Evolutionary conservation across 1,140 invertebrate genomes (phyloP).

Genomic region (Papilio aristodemus): DNA sequence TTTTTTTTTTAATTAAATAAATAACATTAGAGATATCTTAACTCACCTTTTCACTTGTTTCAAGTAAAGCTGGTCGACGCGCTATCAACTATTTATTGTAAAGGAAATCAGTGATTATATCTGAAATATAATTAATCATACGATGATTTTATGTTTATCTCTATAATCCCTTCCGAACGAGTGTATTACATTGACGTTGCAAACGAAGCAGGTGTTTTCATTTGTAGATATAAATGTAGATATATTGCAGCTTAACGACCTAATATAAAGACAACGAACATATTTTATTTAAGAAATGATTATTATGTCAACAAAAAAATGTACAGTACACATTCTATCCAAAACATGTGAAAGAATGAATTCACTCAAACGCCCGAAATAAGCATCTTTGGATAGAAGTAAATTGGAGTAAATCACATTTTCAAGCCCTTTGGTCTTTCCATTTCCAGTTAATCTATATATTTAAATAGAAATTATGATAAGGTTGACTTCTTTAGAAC

Average conservation of each 20-base stretch:
- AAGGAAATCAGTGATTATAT: slow-evolving; percentile 10
- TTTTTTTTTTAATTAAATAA: too few species aligned
- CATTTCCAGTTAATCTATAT: too few species aligned
- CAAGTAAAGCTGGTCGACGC: background rate
- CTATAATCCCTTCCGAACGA: slow-evolving; percentile 15
- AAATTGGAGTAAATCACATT: too few species aligned
- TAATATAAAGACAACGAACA: background rate
- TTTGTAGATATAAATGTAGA: slow-evolving; percentile 13
- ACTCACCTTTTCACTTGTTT: slow-evolving; percentile 11
- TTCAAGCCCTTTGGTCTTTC: too few species aligned
- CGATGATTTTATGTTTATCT: slow-evolving; percentile 1
- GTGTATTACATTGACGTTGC: slow-evolving; percentile 11
- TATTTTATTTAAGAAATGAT: too few species aligned
- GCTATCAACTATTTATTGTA: slow-evolving; percentile 15
- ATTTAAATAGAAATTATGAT: too few species aligned
- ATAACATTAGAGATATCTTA: background rate
- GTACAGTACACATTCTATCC: too few species aligned
- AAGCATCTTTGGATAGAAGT: too few species aligned
- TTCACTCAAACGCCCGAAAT: too few species aligned
- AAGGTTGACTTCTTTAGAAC: too few species aligned
- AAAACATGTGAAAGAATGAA: too few species aligned
- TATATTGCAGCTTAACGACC: background rate
- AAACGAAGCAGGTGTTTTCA: slow-evolving; percentile 14
- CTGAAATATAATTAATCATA: slow-evolving; percentile 23
- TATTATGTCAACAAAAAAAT: too few species aligned